A percentile compares a stretch with the other conserved stretches of the same genome.
phyloP scores from a whole-genome alignment of 2,797 vertebrate genomes.

The Ambastaia sidthimunki region DNA sequence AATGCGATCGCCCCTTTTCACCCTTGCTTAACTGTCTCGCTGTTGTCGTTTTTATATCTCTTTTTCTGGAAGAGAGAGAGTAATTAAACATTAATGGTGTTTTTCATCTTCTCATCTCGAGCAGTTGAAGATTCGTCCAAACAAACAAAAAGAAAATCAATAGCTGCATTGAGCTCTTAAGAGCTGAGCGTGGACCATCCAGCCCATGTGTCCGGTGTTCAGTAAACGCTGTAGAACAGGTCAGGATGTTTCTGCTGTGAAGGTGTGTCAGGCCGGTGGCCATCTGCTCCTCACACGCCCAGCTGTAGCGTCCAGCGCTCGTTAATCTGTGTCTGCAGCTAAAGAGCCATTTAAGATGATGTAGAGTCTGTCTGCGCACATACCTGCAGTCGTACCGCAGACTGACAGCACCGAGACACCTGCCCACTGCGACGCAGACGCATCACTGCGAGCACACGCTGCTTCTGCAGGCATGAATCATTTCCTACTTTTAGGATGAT shows the following conservation, averaged over 20 bases:
- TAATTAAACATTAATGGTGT: conserved; percentile 79
- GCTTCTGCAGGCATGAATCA: no score
- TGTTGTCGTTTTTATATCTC: conserved; percentile 3
- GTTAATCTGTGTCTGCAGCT: conserved; percentile 84
- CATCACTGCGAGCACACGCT: conserved; percentile 39
- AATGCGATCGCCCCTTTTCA: background rate
- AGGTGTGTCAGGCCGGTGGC: conserved; percentile 34
- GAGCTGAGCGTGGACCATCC: conserved; percentile 27
- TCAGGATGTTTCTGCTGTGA: background rate
- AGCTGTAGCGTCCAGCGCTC: conserved; percentile 74
- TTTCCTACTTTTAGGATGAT: no score
- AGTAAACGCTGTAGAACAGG: conserved; percentile 43
- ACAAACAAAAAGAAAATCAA: conserved; percentile 63
- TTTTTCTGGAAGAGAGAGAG: conserved; percentile 63
- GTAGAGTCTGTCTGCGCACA: conserved; percentile 78
- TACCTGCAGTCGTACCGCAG: conserved; percentile 78
- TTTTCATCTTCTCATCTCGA: conserved; percentile 71
- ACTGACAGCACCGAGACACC: conserved; percentile 52
- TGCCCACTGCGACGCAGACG: background rate
- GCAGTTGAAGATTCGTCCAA: conserved; percentile 56
- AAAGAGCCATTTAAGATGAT: conserved; percentile 87
- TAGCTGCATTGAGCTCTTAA: conserved; percentile 58
- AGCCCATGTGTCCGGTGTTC: conserved; percentile 1
- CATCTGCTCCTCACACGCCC: conserved; percentile 73
- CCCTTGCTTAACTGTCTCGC: background rate